Percentiles rank a stretch among this genome's conserved stretches.
Conservation (phyloP, 2,888 invertebrate genomes). For the Hydrotaea diabolus region DNA sequence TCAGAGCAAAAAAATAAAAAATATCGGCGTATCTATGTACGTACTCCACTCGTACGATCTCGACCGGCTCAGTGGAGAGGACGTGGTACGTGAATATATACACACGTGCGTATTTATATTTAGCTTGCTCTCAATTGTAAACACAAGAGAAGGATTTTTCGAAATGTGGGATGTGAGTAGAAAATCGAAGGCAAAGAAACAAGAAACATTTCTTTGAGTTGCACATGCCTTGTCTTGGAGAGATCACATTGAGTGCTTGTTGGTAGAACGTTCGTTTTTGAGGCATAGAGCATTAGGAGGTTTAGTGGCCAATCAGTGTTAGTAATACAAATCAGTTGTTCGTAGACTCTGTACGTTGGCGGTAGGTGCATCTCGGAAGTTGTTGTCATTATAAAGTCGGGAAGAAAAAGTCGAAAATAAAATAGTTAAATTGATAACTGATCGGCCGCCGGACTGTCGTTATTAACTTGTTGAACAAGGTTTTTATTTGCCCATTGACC, state of each 20-base stretch:
- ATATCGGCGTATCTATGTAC: not conserved
- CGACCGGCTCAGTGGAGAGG: not conserved
- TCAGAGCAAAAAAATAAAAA: not conserved
- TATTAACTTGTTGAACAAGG: constrained; percentile 1
- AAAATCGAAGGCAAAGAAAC: not conserved
- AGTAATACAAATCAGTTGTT: constrained; percentile 53
- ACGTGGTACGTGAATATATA: too few species aligned
- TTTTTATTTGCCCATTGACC: constrained; percentile 14
- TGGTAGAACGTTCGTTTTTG: not conserved
- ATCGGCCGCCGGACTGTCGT: constrained; percentile 13
- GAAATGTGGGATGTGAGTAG: not conserved
- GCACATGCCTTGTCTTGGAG: not conserved
- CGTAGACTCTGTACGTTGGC: constrained; percentile 37
- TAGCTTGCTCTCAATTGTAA: constrained; percentile 24
- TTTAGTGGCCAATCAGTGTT: constrained; percentile 14
- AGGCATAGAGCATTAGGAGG: not conserved
- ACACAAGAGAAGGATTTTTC: not conserved
- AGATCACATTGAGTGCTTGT: constrained; percentile 35
- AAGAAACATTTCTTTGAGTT: constrained; percentile 30
- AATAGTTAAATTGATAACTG: constrained; percentile 36
- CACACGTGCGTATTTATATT: too few species aligned
- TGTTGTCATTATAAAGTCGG: constrained; percentile 14
- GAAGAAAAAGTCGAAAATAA: constrained; percentile 12
- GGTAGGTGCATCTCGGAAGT: constrained; percentile 25
- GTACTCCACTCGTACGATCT: not conserved